Evolutionary conservation across 2,113 vertebrate genomes (phyloP).

Genomic region (Spheniscus mendiculus): DNA sequence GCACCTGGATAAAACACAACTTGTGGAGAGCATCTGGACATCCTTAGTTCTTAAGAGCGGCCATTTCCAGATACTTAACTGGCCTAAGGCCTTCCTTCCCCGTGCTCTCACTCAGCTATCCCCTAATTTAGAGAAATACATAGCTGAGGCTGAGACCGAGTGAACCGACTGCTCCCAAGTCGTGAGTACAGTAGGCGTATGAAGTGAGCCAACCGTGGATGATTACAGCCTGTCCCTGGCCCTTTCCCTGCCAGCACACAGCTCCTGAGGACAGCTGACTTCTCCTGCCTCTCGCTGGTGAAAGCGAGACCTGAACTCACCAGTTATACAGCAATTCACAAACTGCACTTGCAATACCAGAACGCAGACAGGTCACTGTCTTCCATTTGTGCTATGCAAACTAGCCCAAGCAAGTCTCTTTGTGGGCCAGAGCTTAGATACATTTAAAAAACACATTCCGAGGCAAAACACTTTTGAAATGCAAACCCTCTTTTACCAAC

Average conservation of each 20-base stretch:
- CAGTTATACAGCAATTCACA: background rate
- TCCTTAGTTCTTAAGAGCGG: background rate
- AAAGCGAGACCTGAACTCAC: background rate
- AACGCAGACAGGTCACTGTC: slow-evolving; percentile 19
- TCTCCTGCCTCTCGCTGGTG: slow-evolving; percentile 29
- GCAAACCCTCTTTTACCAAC: slow-evolving; percentile 42
- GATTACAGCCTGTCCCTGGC: background rate
- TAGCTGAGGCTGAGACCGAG: background rate
- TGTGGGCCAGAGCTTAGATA: slow-evolving; percentile 21
- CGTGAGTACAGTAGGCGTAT: background rate
- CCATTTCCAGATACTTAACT: background rate
- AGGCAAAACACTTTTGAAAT: slow-evolving; percentile 70
- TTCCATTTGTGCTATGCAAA: slow-evolving; percentile 31
- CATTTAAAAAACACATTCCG: slow-evolving; percentile 62
- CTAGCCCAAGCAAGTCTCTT: slow-evolving; percentile 24
- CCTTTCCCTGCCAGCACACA: slow-evolving; percentile 18
- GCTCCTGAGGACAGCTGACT: slow-evolving; percentile 4
- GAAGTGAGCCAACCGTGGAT: background rate
- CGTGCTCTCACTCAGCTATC: background rate
- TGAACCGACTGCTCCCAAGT: background rate
- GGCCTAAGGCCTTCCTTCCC: background rate
- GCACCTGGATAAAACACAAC: slow-evolving; percentile 70
- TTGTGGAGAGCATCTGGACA: slow-evolving; percentile 54
- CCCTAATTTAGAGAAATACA: background rate
- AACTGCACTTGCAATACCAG: slow-evolving; percentile 20